A percentile compares a stretch with the other conserved stretches of the same genome.
Conservation (phyloP, 2,888 invertebrate genomes). For the Aphidius colemani region DNA sequence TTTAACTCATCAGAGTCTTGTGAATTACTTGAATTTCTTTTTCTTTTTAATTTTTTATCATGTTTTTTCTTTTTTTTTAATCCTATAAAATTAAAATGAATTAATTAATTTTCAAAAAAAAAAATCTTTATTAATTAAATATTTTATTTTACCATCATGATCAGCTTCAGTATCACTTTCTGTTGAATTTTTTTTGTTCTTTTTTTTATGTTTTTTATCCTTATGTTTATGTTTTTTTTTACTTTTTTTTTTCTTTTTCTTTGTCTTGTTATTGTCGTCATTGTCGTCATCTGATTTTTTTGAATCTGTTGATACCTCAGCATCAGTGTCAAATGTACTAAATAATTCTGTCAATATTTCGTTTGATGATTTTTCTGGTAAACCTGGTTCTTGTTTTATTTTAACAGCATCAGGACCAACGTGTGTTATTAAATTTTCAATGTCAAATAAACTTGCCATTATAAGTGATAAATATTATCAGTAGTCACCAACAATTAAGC, state of each 20-base stretch:
- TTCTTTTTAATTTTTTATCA: constrained; percentile 55
- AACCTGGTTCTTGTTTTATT: constrained; percentile 55
- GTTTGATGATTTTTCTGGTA: constrained; percentile 69
- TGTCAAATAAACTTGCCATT: constrained; percentile 56
- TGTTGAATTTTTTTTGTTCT: constrained; percentile 60
- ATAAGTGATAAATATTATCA: background rate
- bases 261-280: constrained; percentile 34
- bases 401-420: constrained; percentile 57
- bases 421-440: constrained; percentile 56
- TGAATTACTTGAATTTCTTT: constrained; percentile 44
- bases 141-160: constrained; percentile 43
- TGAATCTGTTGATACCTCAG: constrained; percentile 41
- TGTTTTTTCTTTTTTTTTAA: constrained; percentile 53
- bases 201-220: constrained; percentile 62
- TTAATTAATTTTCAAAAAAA: background rate
- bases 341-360: constrained; percentile 85
- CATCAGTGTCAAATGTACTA: constrained; percentile 68
- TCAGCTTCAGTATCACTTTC: constrained; percentile 48
- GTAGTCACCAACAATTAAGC: too few relatives aligned
- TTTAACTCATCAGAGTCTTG: constrained; percentile 42
- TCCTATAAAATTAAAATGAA: constrained; percentile 29
- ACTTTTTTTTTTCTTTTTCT: constrained; percentile 48
- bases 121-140: background rate
- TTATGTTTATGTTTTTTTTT: constrained; percentile 63
- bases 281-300: constrained; percentile 30